Conservation (phyloP, 2,113 vertebrate genomes). For the Coreoperca whiteheadi region DNA sequence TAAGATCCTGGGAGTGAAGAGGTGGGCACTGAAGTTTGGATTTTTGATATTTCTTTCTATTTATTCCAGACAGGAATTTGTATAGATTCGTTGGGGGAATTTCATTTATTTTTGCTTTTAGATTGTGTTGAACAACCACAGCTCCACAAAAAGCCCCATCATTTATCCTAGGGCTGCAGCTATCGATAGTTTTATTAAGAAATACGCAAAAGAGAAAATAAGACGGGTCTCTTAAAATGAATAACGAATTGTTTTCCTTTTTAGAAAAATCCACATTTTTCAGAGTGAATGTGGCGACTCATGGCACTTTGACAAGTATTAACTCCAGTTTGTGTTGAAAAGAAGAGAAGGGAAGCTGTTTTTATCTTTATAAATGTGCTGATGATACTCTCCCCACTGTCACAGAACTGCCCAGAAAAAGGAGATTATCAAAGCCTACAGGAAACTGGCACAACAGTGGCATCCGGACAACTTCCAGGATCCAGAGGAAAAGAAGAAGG, state of each 20-base stretch:
- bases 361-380: conserved; percentile 25
- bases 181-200: too few species aligned
- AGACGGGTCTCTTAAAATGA: too few species aligned
- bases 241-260: too few species aligned
- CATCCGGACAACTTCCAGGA: conserved; percentile 98
- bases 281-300: conserved; percentile 1
- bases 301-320: background rate
- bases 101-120: background rate
- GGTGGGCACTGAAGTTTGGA: conserved; percentile 79
- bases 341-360: background rate
- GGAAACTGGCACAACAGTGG: conserved; percentile 97
- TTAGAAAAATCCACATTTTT: too few species aligned
- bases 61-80: background rate
- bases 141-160: background rate
- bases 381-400: conserved; percentile 5
- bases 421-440: conserved; percentile 97
- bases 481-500: conserved; percentile 94
- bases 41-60: background rate
- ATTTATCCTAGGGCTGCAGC: background rate
- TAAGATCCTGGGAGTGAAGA: conserved; percentile 98
- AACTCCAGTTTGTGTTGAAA: conserved; percentile 7
- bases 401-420: conserved; percentile 95
- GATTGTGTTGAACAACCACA: background rate
- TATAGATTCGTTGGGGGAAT: background rate
- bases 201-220: too few species aligned